Base-by-base conservation (phyloP, 2,113 vertebrate genomes). In the Gadus macrocephalus region DNA sequence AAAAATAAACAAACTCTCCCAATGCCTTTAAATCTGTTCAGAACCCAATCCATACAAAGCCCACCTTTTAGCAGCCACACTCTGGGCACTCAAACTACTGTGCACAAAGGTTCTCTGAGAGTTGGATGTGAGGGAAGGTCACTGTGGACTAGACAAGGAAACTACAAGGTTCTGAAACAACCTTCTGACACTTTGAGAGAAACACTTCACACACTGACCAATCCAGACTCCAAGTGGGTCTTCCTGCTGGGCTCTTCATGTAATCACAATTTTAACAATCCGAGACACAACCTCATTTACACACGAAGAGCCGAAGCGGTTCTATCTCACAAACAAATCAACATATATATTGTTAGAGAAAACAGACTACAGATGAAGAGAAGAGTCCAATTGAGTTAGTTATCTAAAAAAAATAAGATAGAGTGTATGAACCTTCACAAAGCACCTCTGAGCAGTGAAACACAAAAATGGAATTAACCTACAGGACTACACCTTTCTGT, bases 1-100 rank as follows among this genome's bases (percentile, higher is more conserved):
- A 61, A 64, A 78, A 88, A 88, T 86, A 87, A 84, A 84, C 74
- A 83, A 88, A 90, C 85, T 84, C 75, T 83, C 79, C 78, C 81
- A 89, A 88, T 84, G 83, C 84, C 82, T 90, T 88, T 75, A 89
- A 90, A 84, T 86, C 78, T 73, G 83, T 88, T 88, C 81, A 91
- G 72, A 91, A 87, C 86, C 78, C 74, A 78, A 71, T 68, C 81
- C 82, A 86, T 77, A 84, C 78, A 81, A 60, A 77, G 76, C 65
- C 69, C 81, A 87, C 81, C 79, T 87, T 86, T 85, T 76, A 77
- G 56, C 4, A 7, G 31, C 4, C 31, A 35, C 74, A 81, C 75
- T 74, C 70, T 71, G 59, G 68, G 70, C 58, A 55, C 12, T 66
- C 63, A 25, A 69, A 49, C 42, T 14, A 9, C 6, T 49, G 42